A percentile compares a stretch with the other conserved stretches of the same genome.
These are phyloP conservation scores for Caenorhabditis sp. DNA, from an alignment of 2,888 invertebrate genomes.

Conservation along the genomic window DNA sequence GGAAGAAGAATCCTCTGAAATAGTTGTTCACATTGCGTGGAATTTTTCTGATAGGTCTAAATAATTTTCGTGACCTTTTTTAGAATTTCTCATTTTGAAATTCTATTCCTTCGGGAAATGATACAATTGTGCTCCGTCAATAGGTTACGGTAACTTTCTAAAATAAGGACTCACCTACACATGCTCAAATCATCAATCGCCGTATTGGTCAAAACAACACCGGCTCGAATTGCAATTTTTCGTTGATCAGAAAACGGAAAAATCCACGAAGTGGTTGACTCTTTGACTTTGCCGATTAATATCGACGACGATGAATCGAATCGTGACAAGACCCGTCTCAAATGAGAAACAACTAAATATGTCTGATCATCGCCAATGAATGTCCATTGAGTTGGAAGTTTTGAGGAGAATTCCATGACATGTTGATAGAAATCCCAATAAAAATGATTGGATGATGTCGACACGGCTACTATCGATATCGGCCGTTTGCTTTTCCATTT, in stretches of 20 bases:
- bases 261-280: constrained; percentile 20
- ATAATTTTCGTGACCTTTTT: not conserved
- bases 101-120: not conserved
- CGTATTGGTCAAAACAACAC: constrained; percentile 23
- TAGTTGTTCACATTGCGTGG: no score
- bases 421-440: constrained; percentile 34
- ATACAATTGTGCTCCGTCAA: not conserved
- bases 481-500: constrained; percentile 18
- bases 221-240: constrained; percentile 22
- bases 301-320: constrained; percentile 18
- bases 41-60: no score
- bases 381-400: constrained; percentile 33
- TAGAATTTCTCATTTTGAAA: not conserved
- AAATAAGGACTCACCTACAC: constrained; percentile 12
- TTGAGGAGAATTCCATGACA: constrained; percentile 28
- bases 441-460: constrained; percentile 12
- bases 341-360: constrained; percentile 31
- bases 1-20: constrained; percentile 33
- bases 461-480: not conserved
- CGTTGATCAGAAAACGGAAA: constrained; percentile 21
- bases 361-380: constrained; percentile 42
- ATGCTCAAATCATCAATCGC: constrained; percentile 22
- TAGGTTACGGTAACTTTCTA: not conserved
- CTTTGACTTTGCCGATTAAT: constrained; percentile 25
- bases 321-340: constrained; percentile 3